Percentiles rank a stretch among this genome's conserved stretches.
Conservation (phyloP, 1,140 invertebrate genomes). For the Pseudomyrmex concolor region DNA sequence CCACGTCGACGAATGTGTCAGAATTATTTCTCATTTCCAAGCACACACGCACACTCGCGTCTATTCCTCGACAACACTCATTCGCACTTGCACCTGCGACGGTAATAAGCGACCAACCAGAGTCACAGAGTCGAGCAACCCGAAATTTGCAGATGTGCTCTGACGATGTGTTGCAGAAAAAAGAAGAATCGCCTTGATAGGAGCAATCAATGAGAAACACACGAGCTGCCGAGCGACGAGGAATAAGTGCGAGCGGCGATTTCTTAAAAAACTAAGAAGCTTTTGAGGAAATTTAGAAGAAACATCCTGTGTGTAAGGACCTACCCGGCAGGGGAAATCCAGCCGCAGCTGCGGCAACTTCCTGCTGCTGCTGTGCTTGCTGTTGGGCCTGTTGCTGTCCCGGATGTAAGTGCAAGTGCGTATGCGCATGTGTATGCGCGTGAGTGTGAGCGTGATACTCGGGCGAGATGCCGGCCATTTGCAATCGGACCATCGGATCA, state of each 20-base stretch:
- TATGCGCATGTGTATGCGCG: conserved; percentile 95
- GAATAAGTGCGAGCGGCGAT: conserved; percentile 49
- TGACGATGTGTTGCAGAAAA: conserved; percentile 34
- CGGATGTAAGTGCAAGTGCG: conserved; percentile 94
- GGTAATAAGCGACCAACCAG: conserved; percentile 53
- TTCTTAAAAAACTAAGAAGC: conserved; percentile 21
- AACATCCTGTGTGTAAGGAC: conserved; percentile 79
- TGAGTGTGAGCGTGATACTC: conserved; percentile 94
- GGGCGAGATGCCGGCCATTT: conserved; percentile 93
- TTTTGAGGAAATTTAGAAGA: conserved; percentile 58
- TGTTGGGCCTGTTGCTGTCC: conserved; percentile 92
- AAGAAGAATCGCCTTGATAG: conserved; percentile 30
- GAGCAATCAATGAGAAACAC: conserved; percentile 45
- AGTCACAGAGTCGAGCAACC: conserved; percentile 52
- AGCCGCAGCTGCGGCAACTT: conserved; percentile 84
- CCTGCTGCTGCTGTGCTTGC: conserved; percentile 87
- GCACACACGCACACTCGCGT: conserved; percentile 51
- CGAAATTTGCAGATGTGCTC: conserved; percentile 47
- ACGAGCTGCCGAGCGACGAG: conserved; percentile 50
- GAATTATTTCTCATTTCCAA: conserved; percentile 36
- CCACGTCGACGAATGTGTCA: neutral
- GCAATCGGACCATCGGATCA: conserved; percentile 92
- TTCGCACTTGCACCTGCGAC: conserved; percentile 64
- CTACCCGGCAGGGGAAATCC: conserved; percentile 88
- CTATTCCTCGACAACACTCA: conserved; percentile 59